Percentiles rank a stretch among this genome's conserved stretches.
Evolutionary conservation across 1,140 invertebrate genomes (phyloP).

Genomic region (Aphaenogaster ashmeadi): DNA sequence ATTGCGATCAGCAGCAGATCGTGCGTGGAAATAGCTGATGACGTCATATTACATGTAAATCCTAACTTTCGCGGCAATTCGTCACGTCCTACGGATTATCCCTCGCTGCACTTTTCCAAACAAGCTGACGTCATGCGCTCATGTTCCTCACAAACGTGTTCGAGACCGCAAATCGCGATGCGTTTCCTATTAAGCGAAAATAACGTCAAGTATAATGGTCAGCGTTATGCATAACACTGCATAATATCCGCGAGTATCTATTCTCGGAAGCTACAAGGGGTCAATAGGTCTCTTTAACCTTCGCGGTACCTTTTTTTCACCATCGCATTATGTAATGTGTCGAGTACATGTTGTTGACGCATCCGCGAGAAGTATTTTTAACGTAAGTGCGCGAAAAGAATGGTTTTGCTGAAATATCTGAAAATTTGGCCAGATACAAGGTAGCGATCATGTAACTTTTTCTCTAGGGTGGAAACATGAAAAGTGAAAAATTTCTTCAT

Average conservation of each 20-base stretch:
- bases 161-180: slow-evolving; percentile 17
- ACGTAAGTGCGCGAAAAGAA: background rate
- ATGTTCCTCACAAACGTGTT: slow-evolving; percentile 18
- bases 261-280: slow-evolving; percentile 16
- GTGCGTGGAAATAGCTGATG: background rate
- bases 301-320: slow-evolving; percentile 9
- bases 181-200: slow-evolving; percentile 31
- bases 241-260: slow-evolving; percentile 17
- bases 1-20: background rate
- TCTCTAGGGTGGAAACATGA: too few species aligned
- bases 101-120: slow-evolving; percentile 15
- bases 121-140: background rate
- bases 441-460: too few species aligned
- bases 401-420: too few species aligned
- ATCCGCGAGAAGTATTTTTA: background rate
- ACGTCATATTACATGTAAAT: slow-evolving; percentile 9
- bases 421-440: too few species aligned
- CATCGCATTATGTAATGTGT: background rate
- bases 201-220: slow-evolving; percentile 22
- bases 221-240: slow-evolving; percentile 22
- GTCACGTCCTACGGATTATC: slow-evolving; percentile 24
- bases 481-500: too few species aligned
- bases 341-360: background rate
- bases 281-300: slow-evolving; percentile 22
- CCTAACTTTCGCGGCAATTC: slow-evolving; percentile 1